Conservation (phyloP, 64 coral and sea anemone species). For the Porites lutea region DNA sequence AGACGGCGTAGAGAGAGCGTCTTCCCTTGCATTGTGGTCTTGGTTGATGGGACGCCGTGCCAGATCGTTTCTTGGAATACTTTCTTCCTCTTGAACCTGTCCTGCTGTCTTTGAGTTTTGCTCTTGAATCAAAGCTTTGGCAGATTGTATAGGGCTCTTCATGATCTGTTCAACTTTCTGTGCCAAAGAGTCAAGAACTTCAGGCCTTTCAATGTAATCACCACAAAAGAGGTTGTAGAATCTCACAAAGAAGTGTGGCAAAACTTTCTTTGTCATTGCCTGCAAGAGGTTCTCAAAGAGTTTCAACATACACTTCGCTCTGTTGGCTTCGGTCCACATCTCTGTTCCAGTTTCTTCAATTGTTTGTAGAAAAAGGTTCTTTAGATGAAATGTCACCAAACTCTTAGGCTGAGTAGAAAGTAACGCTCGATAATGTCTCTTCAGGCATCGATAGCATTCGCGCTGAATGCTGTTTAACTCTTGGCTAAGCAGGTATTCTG, state of each 20-base stretch:
- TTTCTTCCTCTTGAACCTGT: neutral
- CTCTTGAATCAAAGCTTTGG: neutral
- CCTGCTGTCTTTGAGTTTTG: neutral
- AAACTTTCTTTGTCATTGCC: neutral
- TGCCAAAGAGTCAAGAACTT: neutral
- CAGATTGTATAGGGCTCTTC: neutral
- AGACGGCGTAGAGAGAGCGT: neutral
- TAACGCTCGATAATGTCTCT: slow-evolving; percentile 41
- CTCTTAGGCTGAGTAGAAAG: slow-evolving; percentile 52
- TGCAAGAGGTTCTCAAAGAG: neutral
- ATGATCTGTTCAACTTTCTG: slow-evolving; percentile 54
- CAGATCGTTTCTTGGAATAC: neutral
- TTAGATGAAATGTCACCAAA: slow-evolving; percentile 62
- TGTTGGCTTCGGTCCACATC: slow-evolving; percentile 43
- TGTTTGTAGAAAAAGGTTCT: slow-evolving; percentile 55
- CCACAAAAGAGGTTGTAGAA: slow-evolving; percentile 46
- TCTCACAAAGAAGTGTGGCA: slow-evolving; percentile 49
- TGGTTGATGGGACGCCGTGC: neutral
- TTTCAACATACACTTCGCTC: slow-evolving; percentile 28
- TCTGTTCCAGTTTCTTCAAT: slow-evolving; percentile 56
- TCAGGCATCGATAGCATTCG: slow-evolving; percentile 50
- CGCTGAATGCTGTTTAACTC: slow-evolving; percentile 35
- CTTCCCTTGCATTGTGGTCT: neutral
- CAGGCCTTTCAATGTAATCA: slow-evolving; percentile 29
- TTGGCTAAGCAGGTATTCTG: slow-evolving; percentile 59